Evolutionary conservation across 2,888 invertebrate genomes (phyloP).

Genomic region (Microctonus brassicae): DNA sequence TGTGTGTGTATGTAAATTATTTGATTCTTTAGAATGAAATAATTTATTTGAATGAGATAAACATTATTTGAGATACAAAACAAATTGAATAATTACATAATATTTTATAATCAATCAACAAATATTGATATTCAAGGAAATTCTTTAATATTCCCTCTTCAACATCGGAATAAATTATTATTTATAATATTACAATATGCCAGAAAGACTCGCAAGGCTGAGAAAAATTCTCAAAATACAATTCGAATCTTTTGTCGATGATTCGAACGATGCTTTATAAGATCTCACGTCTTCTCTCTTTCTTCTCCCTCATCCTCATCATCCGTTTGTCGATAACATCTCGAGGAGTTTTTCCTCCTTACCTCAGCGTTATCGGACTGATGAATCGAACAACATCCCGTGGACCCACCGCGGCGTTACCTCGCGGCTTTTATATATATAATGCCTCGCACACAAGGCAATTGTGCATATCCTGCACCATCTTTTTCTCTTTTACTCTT

Average conservation of each 20-base stretch:
- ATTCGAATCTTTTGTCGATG: conserved; percentile 27
- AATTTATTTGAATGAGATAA: no score
- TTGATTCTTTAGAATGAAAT: no score
- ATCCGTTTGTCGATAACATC: conserved; percentile 22
- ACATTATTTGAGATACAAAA: no score
- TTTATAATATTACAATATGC: no score
- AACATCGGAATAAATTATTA: background rate
- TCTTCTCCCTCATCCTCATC: background rate
- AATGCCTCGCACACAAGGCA: background rate
- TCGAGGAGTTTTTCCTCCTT: conserved; percentile 18
- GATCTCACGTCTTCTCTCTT: background rate
- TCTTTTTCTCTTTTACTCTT: conserved; percentile 9
- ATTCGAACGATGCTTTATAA: conserved; percentile 15
- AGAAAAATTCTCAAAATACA: background rate
- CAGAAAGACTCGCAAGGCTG: background rate
- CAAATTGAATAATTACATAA: no score
- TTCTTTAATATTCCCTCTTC: no score
- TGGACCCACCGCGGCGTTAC: conserved; percentile 32
- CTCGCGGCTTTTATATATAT: conserved; percentile 21
- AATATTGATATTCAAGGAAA: no score
- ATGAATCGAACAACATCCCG: conserved; percentile 37
- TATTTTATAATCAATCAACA: no score
- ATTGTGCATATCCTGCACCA: background rate
- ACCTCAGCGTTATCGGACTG: conserved; percentile 22
- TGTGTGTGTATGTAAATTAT: no score